Evolutionary conservation across 2,113 vertebrate species (phyloP), one percentile per base, ranked within the genome.

Genomic region (Cygnus buccinator): DNA sequence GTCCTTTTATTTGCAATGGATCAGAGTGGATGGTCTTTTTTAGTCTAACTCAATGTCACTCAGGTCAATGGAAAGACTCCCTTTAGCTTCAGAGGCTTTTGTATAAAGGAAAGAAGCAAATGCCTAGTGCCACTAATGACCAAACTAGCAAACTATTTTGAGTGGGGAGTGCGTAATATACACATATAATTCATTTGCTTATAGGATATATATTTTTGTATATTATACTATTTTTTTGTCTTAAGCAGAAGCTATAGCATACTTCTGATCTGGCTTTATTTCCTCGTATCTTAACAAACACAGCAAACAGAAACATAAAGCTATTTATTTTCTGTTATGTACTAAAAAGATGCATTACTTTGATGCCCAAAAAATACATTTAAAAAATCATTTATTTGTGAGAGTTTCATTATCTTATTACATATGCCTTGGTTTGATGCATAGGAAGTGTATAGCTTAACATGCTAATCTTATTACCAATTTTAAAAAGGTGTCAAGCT

Each of bases 361-460:
- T 80, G 62, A 94, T 83, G 90, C 48, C 75, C 43, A 77, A 52
- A 80, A 94, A 86, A 94, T 93, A 96, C 96, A 93, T 90, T 92
- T 91, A 91, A 94, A 58, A 58, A 84, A 52, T 96, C 85, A 92
- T 94, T 94, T 94, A 95, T 90, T 92, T 52, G 63, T 75, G 84
- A 88, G 39, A 52, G 50, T 88, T 93, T 93, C 80, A 57, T 88
- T 94, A 31, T 83, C 68, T 76, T 91, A 85, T 80, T 82, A 88
- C 78, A 87, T 75, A 93, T 48, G 76, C 31, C 87, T 92, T 57
- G 66, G 54, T 68, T 68, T 85, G 82, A 33, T 88, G 81, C 76
- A 87, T 10, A 94, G 81, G 67, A 94, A 90, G 59, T 75, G 35
- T 76, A 76, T 26, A 87, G 54, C 87, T 91, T 63, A 81, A 78